These are phyloP conservation scores for Xylota sylvarum DNA, from an alignment of 2,888 invertebrate species.

Conservation along the genomic window DNA sequence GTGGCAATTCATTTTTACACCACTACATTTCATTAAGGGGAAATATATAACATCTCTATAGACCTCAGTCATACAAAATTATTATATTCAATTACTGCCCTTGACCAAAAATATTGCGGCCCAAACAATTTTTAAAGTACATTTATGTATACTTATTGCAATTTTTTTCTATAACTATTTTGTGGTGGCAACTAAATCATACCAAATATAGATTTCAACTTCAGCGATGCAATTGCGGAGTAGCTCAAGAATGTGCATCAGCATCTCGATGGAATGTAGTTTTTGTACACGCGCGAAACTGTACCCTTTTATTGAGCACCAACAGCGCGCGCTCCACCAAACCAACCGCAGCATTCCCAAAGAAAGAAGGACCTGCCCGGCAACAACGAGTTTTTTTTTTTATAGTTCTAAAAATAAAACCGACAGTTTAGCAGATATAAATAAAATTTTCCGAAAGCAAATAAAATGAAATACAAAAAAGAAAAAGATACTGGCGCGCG, in stretches of 20 bases:
- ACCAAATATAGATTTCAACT: slow-evolving; percentile 26
- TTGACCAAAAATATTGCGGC: not conserved
- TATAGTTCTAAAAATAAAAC: slow-evolving; percentile 83
- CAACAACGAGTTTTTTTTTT: slow-evolving; percentile 82
- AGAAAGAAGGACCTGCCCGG: slow-evolving; percentile 70
- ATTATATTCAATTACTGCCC: not conserved
- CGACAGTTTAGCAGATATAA: slow-evolving; percentile 80
- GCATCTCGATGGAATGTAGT: slow-evolving; percentile 77
- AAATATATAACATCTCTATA: too few relatives aligned
- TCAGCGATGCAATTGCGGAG: slow-evolving; percentile 19
- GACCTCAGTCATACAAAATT: too few relatives aligned
- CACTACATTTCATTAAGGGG: too few relatives aligned
- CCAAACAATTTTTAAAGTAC: not conserved
- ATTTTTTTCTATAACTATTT: not conserved
- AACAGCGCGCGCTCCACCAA: slow-evolving; percentile 66
- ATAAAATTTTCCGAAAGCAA: slow-evolving; percentile 78
- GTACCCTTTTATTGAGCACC: slow-evolving; percentile 78
- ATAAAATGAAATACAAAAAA: slow-evolving; percentile 62
- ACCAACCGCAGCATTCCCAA: slow-evolving; percentile 73
- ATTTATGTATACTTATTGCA: not conserved
- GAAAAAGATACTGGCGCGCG: slow-evolving; percentile 59
- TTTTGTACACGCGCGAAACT: slow-evolving; percentile 78
- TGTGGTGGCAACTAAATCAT: slow-evolving; percentile 30
- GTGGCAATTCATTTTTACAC: too few relatives aligned
- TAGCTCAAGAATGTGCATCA: slow-evolving; percentile 67